These are phyloP conservation scores for Falco columbarius DNA, from an alignment of 2,797 vertebrate genomes.

Conservation along the genomic window DNA sequence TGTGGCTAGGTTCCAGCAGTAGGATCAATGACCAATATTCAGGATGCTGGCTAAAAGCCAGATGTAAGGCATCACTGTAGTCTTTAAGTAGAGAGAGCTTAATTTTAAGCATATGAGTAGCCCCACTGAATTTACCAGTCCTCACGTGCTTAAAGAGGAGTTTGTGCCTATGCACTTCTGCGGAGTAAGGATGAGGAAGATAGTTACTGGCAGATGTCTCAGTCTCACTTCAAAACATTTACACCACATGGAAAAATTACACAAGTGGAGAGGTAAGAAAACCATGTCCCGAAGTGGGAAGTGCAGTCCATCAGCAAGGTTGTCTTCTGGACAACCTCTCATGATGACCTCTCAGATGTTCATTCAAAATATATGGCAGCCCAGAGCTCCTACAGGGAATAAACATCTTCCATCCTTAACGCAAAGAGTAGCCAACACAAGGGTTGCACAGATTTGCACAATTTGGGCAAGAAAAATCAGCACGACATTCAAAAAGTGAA, in stretches of 20 bases:
- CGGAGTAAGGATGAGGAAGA: not conserved
- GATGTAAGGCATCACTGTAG: not conserved
- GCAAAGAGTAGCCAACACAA: not conserved
- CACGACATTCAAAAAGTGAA: not conserved
- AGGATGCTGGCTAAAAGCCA: conserved; percentile 4
- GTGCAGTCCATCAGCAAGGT: not conserved
- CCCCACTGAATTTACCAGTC: conserved; percentile 13
- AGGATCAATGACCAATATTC: conserved; percentile 57
- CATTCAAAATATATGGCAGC: not conserved
- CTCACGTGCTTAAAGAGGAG: not conserved
- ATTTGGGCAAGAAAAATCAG: not conserved
- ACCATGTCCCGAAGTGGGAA: not conserved
- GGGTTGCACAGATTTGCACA: not conserved
- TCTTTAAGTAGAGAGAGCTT: conserved; percentile 36
- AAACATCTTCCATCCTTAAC: not conserved
- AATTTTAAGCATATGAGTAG: conserved; percentile 41
- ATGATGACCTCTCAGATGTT: not conserved
- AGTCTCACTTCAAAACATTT: not conserved
- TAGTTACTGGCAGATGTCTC: not conserved
- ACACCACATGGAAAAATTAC: not conserved
- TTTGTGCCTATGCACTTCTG: not conserved
- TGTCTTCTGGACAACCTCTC: not conserved
- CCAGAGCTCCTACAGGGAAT: not conserved
- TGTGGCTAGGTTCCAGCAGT: not conserved
- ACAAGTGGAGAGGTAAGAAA: not conserved